Evolutionary conservation across 1,140 invertebrate genomes (phyloP).

Genomic region (Zaprionus vittiger): DNA sequence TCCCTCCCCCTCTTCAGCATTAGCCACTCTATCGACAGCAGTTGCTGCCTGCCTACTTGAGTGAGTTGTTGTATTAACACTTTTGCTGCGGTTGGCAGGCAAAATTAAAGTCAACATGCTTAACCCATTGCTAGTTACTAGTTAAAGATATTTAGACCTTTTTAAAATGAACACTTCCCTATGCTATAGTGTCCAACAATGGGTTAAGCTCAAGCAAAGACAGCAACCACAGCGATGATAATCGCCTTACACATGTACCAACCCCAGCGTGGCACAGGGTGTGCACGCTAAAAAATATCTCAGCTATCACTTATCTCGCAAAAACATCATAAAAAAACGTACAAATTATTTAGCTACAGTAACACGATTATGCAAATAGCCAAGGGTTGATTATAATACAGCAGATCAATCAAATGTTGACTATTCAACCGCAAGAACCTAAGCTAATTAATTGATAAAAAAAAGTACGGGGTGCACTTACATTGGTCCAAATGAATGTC

Average conservation of each 20-base stretch:
- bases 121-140: neutral
- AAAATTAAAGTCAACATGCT: slow-evolving; percentile 12
- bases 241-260: no score
- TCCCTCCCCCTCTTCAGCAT: neutral
- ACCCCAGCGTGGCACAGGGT: neutral
- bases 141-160: neutral
- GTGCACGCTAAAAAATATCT: slow-evolving; percentile 1
- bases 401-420: slow-evolving; percentile 38
- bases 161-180: neutral
- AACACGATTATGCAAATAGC: slow-evolving; percentile 35
- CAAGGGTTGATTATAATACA: slow-evolving; percentile 11
- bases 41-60: slow-evolving; percentile 34
- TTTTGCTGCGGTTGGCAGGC: slow-evolving; percentile 9
- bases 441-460: slow-evolving; percentile 24
- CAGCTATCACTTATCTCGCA: slow-evolving; percentile 24
- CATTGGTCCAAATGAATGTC: neutral
- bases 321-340: slow-evolving; percentile 35
- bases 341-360: slow-evolving; percentile 4
- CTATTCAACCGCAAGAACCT: slow-evolving; percentile 39
- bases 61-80: slow-evolving; percentile 59
- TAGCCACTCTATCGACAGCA: slow-evolving; percentile 29
- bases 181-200: neutral
- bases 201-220: neutral
- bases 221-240: neutral
- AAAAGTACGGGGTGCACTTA: slow-evolving; percentile 15